phyloP scores from a whole-genome alignment of 1,140 invertebrate species.

The Drosophila willistoni region DNA sequence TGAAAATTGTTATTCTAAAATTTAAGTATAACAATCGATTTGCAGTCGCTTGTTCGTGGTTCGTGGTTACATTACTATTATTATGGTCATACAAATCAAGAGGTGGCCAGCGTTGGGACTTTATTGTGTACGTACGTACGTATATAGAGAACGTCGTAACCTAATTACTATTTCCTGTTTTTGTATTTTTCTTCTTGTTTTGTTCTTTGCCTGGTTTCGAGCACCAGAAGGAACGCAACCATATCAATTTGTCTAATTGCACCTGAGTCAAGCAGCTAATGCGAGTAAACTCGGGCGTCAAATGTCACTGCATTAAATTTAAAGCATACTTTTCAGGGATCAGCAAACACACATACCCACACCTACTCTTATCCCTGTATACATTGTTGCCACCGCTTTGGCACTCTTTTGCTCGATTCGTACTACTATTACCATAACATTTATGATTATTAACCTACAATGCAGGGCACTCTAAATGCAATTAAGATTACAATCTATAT shows the following conservation, averaged over 20 bases:
- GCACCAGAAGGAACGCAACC: neutral
- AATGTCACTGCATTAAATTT: slow-evolving; percentile 46
- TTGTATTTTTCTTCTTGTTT: neutral
- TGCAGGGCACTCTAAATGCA: slow-evolving; percentile 81
- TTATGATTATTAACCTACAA: slow-evolving; percentile 81
- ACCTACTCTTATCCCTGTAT: neutral
- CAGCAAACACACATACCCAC: neutral
- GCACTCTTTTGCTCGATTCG: slow-evolving; percentile 26
- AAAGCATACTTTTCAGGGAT: slow-evolving; percentile 43
- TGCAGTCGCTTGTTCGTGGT: neutral
- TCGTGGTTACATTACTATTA: neutral
- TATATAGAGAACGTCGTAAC: neutral
- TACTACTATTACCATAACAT: slow-evolving; percentile 77
- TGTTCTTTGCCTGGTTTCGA: neutral
- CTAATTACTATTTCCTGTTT: slow-evolving; percentile 12
- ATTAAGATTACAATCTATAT: slow-evolving; percentile 80
- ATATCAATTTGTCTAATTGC: slow-evolving; percentile 57
- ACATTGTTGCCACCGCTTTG: slow-evolving; percentile 51
- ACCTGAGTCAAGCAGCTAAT: slow-evolving; percentile 10
- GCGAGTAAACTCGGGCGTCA: slow-evolving; percentile 15
- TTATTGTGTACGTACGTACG: neutral
- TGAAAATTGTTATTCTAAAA: slow-evolving; percentile 1
- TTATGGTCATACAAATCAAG: no score
- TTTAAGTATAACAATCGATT: neutral
- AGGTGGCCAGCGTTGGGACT: neutral